phyloP scores from a whole-genome alignment of 1,140 invertebrate species.

The Meloidogyne hapla region DNA sequence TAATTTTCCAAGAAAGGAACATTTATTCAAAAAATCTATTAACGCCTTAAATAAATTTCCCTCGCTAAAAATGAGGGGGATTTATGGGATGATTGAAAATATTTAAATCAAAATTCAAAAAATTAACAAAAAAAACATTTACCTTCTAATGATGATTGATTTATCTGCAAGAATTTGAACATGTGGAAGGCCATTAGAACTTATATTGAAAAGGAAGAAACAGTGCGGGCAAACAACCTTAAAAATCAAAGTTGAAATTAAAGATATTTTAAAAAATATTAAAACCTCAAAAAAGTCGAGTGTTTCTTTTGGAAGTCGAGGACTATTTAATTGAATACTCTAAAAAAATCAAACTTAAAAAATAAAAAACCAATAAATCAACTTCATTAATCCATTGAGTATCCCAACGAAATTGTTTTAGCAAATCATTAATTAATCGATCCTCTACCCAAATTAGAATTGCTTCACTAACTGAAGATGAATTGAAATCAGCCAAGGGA shows the following conservation, averaged over 20 bases:
- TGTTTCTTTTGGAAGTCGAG: conserved; percentile 53
- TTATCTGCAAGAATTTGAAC: conserved; percentile 47
- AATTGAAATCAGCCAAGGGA: conserved; percentile 8
- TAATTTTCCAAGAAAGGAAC: too few species aligned
- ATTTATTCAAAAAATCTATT: too few species aligned
- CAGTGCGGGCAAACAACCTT: conserved; percentile 58
- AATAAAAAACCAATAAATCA: conserved; percentile 38
- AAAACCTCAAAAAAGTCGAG: conserved; percentile 47
- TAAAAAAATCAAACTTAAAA: conserved; percentile 45
- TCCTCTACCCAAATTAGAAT: conserved; percentile 49
- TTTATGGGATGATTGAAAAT: background rate
- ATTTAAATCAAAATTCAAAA: background rate
- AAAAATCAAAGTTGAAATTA: conserved; percentile 36
- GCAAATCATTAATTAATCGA: conserved; percentile 43
- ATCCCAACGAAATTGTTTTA: conserved; percentile 51
- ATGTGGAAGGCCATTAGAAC: conserved; percentile 54
- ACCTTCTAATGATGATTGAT: conserved; percentile 55
- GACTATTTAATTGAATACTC: conserved; percentile 55
- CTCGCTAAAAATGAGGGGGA: too few species aligned
- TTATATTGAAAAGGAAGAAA: conserved; percentile 58
- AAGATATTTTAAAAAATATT: background rate
- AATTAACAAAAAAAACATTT: background rate
- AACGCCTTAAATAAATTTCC: background rate
- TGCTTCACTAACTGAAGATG: conserved; percentile 18
- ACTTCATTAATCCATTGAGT: conserved; percentile 58